A percentile compares a stretch with the other conserved stretches of the same genome.
Conservation (phyloP, 1,140 invertebrate genomes). For the Pseudomyrmex pallidus region DNA sequence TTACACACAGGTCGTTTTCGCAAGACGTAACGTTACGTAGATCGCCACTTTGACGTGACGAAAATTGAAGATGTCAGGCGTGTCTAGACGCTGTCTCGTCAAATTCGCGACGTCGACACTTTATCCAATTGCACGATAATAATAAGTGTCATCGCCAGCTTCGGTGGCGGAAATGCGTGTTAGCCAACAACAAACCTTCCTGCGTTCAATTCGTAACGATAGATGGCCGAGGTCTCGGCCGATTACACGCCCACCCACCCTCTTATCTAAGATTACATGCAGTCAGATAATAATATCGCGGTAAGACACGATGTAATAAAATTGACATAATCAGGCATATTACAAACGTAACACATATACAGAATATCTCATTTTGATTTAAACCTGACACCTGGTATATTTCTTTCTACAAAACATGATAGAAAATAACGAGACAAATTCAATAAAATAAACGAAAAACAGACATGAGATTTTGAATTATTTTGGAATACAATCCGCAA, state of each 20-base stretch:
- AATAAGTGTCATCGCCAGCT: slow-evolving; percentile 69
- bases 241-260: background rate
- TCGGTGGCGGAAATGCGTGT: slow-evolving; percentile 76
- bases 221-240: background rate
- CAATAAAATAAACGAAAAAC: background rate
- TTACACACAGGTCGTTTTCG: slow-evolving; percentile 47
- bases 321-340: background rate
- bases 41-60: slow-evolving; percentile 61
- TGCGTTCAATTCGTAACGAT: slow-evolving; percentile 30
- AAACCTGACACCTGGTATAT: no score
- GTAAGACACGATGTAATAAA: background rate
- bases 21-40: slow-evolving; percentile 55
- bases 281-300: background rate
- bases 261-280: background rate
- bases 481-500: background rate
- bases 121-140: slow-evolving; percentile 79
- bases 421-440: no score
- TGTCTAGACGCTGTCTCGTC: slow-evolving; percentile 81
- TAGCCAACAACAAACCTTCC: slow-evolving; percentile 71
- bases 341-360: background rate
- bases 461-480: no score
- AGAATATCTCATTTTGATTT: no score
- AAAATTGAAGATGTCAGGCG: slow-evolving; percentile 76
- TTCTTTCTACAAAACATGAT: no score
- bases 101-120: slow-evolving; percentile 74